These are phyloP conservation scores for Pomatorhinus ruficollis DNA, from an alignment of 2,113 vertebrate genomes.

Conservation along the genomic window DNA sequence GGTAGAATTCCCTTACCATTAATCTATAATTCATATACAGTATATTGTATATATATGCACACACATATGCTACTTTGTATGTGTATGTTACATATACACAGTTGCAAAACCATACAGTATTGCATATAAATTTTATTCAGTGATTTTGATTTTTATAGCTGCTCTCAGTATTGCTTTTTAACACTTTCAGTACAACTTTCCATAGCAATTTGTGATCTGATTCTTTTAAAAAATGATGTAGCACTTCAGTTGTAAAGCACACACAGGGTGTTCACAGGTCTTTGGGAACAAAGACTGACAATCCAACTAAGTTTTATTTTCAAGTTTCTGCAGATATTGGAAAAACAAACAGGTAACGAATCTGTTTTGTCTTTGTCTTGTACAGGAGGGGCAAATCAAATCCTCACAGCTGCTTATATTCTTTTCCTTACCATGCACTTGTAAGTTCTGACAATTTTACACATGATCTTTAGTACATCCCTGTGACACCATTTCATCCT, in stretches of 20 bases:
- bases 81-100: slow-evolving; percentile 63
- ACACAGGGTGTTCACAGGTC: neutral
- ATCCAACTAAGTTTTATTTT: neutral
- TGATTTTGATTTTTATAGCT: slow-evolving; percentile 68
- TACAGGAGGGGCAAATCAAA: neutral
- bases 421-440: neutral
- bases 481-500: neutral
- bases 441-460: neutral
- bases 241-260: neutral
- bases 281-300: neutral
- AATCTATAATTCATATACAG: slow-evolving; percentile 64
- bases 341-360: neutral
- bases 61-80: slow-evolving; percentile 63
- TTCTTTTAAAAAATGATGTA: neutral
- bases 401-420: neutral
- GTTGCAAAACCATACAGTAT: slow-evolving; percentile 61
- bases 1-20: slow-evolving; percentile 75
- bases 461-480: neutral
- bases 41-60: slow-evolving; percentile 64
- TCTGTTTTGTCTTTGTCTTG: neutral
- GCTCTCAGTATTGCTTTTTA: slow-evolving; percentile 64
- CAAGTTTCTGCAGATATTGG: neutral
- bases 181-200: slow-evolving; percentile 1
- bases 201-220: neutral
- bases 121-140: slow-evolving; percentile 55